Evolutionary conservation across 2,113 vertebrate genomes (phyloP).

Genomic region (Cynocephalus volans): DNA sequence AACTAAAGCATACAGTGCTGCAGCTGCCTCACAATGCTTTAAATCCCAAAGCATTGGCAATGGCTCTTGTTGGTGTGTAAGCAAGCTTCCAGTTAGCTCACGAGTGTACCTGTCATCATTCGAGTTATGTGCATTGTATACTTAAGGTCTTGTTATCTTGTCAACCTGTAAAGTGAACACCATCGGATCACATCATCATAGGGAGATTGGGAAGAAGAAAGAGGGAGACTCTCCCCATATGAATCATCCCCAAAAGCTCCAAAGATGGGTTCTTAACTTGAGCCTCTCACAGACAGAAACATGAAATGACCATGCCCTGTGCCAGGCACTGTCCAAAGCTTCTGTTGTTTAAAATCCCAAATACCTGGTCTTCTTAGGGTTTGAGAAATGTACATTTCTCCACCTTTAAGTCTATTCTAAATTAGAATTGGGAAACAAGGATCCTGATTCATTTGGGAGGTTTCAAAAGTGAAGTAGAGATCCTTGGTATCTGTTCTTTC

Average conservation of each 20-base stretch:
- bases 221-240: background rate
- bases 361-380: background rate
- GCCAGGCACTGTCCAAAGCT: background rate
- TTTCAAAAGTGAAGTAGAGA: conserved; percentile 24
- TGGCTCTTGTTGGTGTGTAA: background rate
- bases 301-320: background rate
- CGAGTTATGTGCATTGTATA: background rate
- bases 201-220: background rate
- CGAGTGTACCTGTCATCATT: background rate
- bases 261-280: background rate
- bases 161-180: background rate
- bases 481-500: background rate
- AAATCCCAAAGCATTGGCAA: background rate
- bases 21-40: background rate
- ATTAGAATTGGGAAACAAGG: background rate
- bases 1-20: background rate
- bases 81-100: background rate
- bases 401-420: background rate
- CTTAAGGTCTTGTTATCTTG: background rate
- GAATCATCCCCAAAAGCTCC: background rate
- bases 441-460: background rate
- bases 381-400: background rate
- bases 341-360: background rate
- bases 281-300: background rate
- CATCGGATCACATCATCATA: background rate